These are phyloP conservation scores for Mamestra configurata DNA, from an alignment of 1,140 invertebrate species.

Conservation along the genomic window DNA sequence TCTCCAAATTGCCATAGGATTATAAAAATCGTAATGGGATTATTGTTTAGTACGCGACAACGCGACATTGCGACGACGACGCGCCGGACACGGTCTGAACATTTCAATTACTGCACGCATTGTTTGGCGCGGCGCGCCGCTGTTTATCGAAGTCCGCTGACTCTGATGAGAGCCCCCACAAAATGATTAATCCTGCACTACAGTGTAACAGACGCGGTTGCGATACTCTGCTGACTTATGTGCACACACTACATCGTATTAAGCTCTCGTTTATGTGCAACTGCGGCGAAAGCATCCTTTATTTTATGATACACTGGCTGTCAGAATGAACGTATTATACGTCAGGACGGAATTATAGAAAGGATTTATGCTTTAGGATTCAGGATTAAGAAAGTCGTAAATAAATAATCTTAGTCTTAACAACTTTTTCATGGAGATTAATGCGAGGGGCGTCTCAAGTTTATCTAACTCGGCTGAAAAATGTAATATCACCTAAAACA, in stretches of 20 bases:
- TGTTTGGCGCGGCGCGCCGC: conserved; percentile 48
- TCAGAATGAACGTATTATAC: conserved; percentile 29
- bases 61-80: conserved; percentile 34
- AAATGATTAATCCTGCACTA: conserved; percentile 42
- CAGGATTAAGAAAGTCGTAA: conserved; percentile 23
- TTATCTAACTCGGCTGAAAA: not conserved
- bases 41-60: conserved; percentile 62
- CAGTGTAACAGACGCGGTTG: conserved; percentile 40
- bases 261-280: conserved; percentile 33
- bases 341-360: conserved; percentile 13
- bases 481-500: conserved; percentile 10
- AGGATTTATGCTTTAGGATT: conserved; percentile 9
- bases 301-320: conserved; percentile 31
- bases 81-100: conserved; percentile 51
- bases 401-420: conserved; percentile 25
- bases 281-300: conserved; percentile 22
- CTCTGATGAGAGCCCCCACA: conserved; percentile 40
- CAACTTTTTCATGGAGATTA: conserved; percentile 34
- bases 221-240: conserved; percentile 37
- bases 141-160: conserved; percentile 46
- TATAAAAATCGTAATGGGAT: conserved; percentile 69
- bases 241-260: conserved; percentile 28
- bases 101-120: conserved; percentile 69
- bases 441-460: not conserved
- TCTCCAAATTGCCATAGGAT: conserved; percentile 63